Evolutionary conservation across 1,140 invertebrate species (phyloP), one percentile per base, ranked within the genome.

Genomic region (Caenorhabditis latens): DNA sequence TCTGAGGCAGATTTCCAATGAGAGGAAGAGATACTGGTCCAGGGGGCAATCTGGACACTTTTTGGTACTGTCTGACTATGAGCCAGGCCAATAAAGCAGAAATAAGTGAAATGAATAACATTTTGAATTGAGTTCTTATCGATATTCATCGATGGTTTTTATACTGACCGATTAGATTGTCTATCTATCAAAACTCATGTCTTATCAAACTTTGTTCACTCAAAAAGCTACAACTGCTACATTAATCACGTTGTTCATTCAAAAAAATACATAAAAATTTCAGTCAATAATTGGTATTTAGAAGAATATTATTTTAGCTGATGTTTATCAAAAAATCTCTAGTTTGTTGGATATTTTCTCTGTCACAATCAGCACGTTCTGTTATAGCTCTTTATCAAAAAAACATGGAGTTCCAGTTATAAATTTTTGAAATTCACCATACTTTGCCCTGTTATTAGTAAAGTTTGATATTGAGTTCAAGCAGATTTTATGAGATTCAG

Each of bases 21-120:
- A 79, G 21, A 13, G 71, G 71, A 48, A 79, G 71, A 79, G 71
- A 79, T 53, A 79, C 8, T 50, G 71, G 71, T 43, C 71, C 71
- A 13, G 71, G 71, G 32, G 71, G 71, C 1, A 79, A 46, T 32
- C 46, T 53, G 11, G 43, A 50, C 8, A 50, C 71, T 50, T 79
- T 79, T 24, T 79, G 71, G 21, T 79, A 79, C 21, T 79, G 71
- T 19, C 71, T 79, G 4, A 79, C 71, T 4, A 79, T 14, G 0
- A 79, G 14, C 61, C 61, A 63, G 21, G 61, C 40, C 32, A 63
- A 24, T 8, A 63, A 32, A 63, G 61, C 24, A 32, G 24, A 63
- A 63, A 32, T 32, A 40, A 63, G 8, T 32, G 40, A 24, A 21
- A 63, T 14, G 9, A 63, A 63, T 32, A 63, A 32, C 61, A 63